phyloP scores from a whole-genome alignment of 2,113 vertebrate species.

The Heterochromis multidens region DNA sequence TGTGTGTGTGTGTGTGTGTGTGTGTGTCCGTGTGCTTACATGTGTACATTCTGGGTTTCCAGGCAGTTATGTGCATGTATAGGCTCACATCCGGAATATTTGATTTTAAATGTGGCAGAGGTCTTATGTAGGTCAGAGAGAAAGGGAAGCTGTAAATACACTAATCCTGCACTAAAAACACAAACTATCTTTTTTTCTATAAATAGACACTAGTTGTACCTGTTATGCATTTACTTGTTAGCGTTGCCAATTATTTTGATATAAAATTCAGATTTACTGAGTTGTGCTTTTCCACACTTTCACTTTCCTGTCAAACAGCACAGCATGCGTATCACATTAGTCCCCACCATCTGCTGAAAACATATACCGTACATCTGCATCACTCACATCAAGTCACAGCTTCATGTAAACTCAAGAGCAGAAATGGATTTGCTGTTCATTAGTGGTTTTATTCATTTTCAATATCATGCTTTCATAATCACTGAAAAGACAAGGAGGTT shows the following conservation, averaged over 20 bases:
- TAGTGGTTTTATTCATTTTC: background rate
- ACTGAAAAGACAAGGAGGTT: background rate
- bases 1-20: background rate
- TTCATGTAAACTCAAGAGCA: background rate
- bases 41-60: background rate
- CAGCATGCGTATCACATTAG: background rate
- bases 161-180: background rate
- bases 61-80: background rate
- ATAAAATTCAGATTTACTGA: background rate
- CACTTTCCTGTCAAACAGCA: background rate
- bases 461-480: background rate
- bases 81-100: background rate
- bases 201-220: background rate
- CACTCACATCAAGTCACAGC: background rate
- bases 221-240: background rate
- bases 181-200: background rate
- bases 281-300: background rate
- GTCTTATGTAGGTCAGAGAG: background rate
- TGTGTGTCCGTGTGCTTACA: background rate
- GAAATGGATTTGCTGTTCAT: background rate
- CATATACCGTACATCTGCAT: background rate
- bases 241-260: background rate
- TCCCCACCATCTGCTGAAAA: background rate
- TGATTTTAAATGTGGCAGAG: conserved; percentile 12
- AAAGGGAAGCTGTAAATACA: background rate